Conservation (phyloP, 2,888 invertebrate species). For the Brachycybe producta region DNA sequence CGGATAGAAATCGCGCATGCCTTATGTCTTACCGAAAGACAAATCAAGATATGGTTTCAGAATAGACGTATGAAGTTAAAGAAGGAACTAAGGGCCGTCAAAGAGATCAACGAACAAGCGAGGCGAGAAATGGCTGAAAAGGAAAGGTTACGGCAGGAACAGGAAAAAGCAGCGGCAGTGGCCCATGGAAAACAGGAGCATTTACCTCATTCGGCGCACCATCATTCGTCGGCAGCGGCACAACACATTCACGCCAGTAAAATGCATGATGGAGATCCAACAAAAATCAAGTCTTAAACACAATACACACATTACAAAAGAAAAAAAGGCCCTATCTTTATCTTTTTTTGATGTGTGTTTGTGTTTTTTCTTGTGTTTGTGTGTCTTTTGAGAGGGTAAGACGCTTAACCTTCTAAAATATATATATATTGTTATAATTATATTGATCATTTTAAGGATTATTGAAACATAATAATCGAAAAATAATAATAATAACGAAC, state of each 20-base stretch:
- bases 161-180: constrained; percentile 55
- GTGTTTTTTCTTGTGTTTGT: not conserved
- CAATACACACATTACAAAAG: not conserved
- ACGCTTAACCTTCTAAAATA: too few relatives aligned
- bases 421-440: too few relatives aligned
- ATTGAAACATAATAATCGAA: too few relatives aligned
- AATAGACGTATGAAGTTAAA: constrained; percentile 93
- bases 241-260: constrained; percentile 11
- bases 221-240: constrained; percentile 6
- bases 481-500: too few relatives aligned
- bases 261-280: constrained; percentile 14
- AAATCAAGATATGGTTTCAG: constrained; percentile 87
- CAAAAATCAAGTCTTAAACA: constrained; percentile 15
- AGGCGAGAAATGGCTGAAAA: constrained; percentile 43
- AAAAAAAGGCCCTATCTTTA: not conserved
- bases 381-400: too few relatives aligned
- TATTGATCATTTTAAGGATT: too few relatives aligned
- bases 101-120: constrained; percentile 89
- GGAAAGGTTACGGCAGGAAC: constrained; percentile 67
- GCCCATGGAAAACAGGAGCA: constrained; percentile 55
- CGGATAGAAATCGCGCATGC: constrained; percentile 96
- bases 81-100: constrained; percentile 85
- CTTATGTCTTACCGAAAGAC: constrained; percentile 86
- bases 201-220: not conserved
- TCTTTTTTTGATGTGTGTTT: not conserved